Percentiles rank a stretch among this genome's conserved stretches.
phyloP scores from a whole-genome alignment of 2,888 invertebrate species.

The Acrobasis suavella region DNA sequence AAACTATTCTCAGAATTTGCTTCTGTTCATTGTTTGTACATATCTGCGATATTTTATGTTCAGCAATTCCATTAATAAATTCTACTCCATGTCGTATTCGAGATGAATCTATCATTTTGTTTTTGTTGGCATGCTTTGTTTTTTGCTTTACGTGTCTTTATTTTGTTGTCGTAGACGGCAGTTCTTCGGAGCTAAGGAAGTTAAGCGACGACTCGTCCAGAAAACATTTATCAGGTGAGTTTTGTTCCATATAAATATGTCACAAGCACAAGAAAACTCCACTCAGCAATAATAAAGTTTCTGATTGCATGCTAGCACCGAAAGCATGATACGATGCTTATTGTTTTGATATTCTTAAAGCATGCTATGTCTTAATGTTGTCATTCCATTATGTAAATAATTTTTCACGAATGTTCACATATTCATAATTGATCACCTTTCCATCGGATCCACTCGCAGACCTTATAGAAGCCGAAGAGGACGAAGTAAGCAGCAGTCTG shows the following conservation, averaged over 20 bases:
- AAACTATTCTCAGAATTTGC: conserved; percentile 33
- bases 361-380: conserved; percentile 42
- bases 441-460: conserved; percentile 65
- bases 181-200: conserved; percentile 75
- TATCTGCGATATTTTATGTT: conserved; percentile 36
- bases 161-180: conserved; percentile 81
- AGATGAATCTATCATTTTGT: conserved; percentile 41
- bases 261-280: conserved; percentile 14
- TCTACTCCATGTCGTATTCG: conserved; percentile 16
- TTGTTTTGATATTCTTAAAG: conserved; percentile 42
- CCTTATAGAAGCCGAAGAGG: conserved; percentile 83
- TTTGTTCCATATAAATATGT: conserved; percentile 32
- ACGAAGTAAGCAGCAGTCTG: conserved; percentile 75
- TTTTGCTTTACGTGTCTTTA: conserved; percentile 76
- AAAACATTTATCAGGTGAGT: conserved; percentile 81
- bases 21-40: conserved; percentile 33
- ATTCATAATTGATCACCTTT: conserved; percentile 47
- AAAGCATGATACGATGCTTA: conserved; percentile 62
- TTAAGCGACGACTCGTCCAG: conserved; percentile 79
- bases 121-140: conserved; percentile 67
- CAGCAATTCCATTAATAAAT: conserved; percentile 29
- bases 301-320: conserved; percentile 54
- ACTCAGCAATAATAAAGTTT: conserved; percentile 30
- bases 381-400: conserved; percentile 50
- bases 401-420: conserved; percentile 35